Conservation (phyloP, 1,140 invertebrate genomes). For the Bilobella aurantiaca region DNA sequence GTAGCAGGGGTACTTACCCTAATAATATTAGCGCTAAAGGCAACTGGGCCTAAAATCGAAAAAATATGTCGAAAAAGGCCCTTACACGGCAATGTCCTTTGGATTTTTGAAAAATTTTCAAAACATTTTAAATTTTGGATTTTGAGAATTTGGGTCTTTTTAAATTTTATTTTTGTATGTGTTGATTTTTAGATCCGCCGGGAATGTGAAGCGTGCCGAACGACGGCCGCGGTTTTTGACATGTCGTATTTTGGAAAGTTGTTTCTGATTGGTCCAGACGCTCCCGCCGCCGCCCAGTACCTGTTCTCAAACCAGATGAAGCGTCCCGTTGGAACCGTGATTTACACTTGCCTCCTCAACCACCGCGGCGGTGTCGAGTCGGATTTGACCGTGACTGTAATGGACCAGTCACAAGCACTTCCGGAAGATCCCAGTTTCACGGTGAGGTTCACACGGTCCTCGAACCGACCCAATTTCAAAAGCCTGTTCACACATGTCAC, state of each 20-base stretch:
- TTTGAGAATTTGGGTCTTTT: too few relatives aligned
- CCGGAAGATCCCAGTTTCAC: conserved; percentile 10
- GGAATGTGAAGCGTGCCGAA: conserved; percentile 64
- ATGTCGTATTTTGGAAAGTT: conserved; percentile 77
- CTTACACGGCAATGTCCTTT: too few relatives aligned
- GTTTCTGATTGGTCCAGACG: conserved; percentile 68
- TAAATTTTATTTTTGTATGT: too few relatives aligned
- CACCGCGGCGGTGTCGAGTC: conserved; percentile 66
- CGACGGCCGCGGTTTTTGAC: conserved; percentile 50
- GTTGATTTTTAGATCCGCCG: conserved; percentile 69
- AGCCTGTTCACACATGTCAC: too few relatives aligned
- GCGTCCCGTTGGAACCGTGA: conserved; percentile 52
- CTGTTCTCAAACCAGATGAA: conserved; percentile 63
- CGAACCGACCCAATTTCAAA: too few relatives aligned
- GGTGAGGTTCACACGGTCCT: not conserved
- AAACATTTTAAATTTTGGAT: too few relatives aligned
- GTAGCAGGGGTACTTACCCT: too few relatives aligned
- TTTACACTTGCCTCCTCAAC: conserved; percentile 73
- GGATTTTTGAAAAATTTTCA: too few relatives aligned
- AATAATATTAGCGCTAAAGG: too few relatives aligned
- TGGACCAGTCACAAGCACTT: not conserved
- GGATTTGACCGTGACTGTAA: conserved; percentile 58
- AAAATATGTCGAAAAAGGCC: too few relatives aligned
- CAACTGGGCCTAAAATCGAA: too few relatives aligned
- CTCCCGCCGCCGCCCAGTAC: conserved; percentile 64